phyloP scores from a whole-genome alignment of 2,113 vertebrate species.

The Nesospiza acunhae region DNA sequence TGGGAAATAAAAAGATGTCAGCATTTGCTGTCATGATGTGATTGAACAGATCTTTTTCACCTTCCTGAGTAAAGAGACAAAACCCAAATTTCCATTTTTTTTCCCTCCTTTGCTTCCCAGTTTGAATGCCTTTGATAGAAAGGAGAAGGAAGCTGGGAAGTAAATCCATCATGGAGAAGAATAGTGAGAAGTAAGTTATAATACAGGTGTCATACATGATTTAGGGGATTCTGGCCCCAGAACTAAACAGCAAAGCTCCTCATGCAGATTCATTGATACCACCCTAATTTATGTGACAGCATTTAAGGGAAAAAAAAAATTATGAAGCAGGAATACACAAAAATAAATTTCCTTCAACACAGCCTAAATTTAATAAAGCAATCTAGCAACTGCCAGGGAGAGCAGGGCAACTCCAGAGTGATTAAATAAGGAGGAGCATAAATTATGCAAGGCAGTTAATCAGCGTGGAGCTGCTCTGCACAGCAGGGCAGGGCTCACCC shows the following conservation, averaged over 20 bases:
- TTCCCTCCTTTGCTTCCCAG: not conserved
- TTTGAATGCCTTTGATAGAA: constrained; percentile 14
- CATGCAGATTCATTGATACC: constrained; percentile 28
- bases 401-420: not conserved
- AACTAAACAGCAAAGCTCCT: not conserved
- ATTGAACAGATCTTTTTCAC: not conserved
- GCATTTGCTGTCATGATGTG: not conserved
- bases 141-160: not conserved
- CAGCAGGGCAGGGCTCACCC: not conserved
- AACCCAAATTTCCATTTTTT: not conserved
- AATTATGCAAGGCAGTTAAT: constrained; percentile 14
- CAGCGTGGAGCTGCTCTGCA: not conserved
- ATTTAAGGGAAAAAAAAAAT: constrained; percentile 20
- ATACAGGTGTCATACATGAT: constrained; percentile 36
- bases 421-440: constrained; percentile 35
- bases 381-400: constrained; percentile 29
- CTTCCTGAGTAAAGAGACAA: not conserved
- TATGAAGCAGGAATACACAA: constrained; percentile 37
- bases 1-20: not conserved
- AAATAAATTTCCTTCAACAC: constrained; percentile 56
- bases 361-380: constrained; percentile 64
- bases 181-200: constrained; percentile 41
- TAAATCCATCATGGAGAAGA: constrained; percentile 42
- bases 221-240: constrained; percentile 35
- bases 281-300: constrained; percentile 48